These are phyloP conservation scores for Rattus rattus DNA, from an alignment of 2,113 vertebrate genomes.

Conservation along the genomic window DNA sequence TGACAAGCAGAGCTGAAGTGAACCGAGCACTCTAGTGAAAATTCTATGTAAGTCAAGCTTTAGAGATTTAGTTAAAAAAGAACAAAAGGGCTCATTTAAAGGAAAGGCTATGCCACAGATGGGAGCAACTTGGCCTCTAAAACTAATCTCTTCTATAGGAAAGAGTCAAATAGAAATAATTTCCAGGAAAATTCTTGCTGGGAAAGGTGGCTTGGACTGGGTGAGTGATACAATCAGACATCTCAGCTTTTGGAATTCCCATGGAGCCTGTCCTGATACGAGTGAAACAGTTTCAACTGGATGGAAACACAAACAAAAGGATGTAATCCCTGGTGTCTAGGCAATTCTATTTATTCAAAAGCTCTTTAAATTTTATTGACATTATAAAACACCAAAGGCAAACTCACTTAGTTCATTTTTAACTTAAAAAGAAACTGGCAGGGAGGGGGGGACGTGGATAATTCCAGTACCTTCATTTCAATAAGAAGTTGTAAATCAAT, in stretches of 20 bases:
- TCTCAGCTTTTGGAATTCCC: neutral
- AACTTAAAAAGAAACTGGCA: constrained; percentile 68
- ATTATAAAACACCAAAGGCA: constrained; percentile 64
- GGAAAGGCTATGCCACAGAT: neutral
- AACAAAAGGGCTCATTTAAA: neutral
- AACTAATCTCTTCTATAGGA: neutral
- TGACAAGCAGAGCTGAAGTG: neutral
- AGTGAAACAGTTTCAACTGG: constrained; percentile 18
- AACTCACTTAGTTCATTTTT: constrained; percentile 60
- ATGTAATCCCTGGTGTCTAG: constrained; percentile 2
- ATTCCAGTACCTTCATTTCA: constrained; percentile 50
- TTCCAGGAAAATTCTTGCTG: neutral
- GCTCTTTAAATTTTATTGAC: constrained; percentile 62
- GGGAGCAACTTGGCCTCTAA: neutral
- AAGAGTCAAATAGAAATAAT: neutral
- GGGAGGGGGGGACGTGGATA: neutral
- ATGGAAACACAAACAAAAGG: constrained; percentile 11
- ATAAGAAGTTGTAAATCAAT: constrained; percentile 67
- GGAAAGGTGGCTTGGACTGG: neutral
- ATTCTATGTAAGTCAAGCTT: neutral
- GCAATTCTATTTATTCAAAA: constrained; percentile 56
- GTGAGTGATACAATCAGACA: neutral
- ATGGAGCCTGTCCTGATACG: neutral
- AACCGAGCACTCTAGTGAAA: neutral
- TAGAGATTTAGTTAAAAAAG: neutral